Base-by-base conservation (phyloP, 2,888 invertebrate species). In the Dermolepida albohirtum region DNA sequence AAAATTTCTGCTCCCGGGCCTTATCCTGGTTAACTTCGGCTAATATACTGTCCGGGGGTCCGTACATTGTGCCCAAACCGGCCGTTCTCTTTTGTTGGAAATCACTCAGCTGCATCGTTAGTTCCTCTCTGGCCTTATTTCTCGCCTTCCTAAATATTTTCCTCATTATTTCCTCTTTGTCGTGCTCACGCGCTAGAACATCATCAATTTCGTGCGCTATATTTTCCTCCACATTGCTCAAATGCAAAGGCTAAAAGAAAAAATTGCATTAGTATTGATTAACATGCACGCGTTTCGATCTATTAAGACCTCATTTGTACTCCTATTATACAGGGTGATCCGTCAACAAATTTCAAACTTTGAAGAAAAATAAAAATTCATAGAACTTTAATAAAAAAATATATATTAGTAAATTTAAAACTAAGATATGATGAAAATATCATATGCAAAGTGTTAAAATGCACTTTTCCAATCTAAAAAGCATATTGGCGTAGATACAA, bases 81-180 rank as follows among this genome's bases (percentile, higher is more conserved):
- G 96, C 92, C 41, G 92, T 94, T 74, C 96, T 86, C 83, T 97
- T 97, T 76, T 92, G 92, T 79, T 96, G 92, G 73, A 87, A 87
- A 71, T 96, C 95, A 29, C 89, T 89, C 59, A 97, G 85, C 77
- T 93, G 92, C 75, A 90, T 90, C 63, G 90, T 89, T 59, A 96
- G 85, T 80, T 94, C 94, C 74, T 93, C 92, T 78, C 92, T 91
- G 5, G 95, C 95, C 75, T 92, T 89, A 73, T 89, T 89, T 43
- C 97, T 87, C 59, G 97, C 95, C 78, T 95, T 94, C 85, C 92
- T 90, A 82, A 98, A 98, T 71, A 94, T 93, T 82, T 91, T 92
- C 66, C 96, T 88, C 63, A 97, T 86, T 72, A 92, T 89, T 81
- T 96, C 96, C 78, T 96, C 97, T 79, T 95, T 96, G 77, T 96